A percentile compares a stretch with the other conserved stretches of the same genome.
Evolutionary conservation across 2,113 vertebrate genomes (phyloP).

Genomic region (Felis chaus): DNA sequence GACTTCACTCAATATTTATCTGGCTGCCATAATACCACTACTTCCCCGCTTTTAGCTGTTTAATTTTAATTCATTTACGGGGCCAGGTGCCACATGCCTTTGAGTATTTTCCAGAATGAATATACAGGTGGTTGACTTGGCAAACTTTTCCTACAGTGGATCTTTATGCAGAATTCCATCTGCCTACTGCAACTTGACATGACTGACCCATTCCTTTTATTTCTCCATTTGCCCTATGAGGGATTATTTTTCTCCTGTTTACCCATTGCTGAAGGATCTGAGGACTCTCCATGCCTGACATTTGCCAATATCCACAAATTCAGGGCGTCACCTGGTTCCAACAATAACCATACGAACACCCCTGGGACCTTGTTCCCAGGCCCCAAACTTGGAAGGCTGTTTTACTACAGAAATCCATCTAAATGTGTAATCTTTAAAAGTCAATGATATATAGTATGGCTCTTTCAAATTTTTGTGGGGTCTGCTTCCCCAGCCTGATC

Average conservation of each 20-base stretch:
- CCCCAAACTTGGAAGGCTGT: neutral
- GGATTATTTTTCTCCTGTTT: neutral
- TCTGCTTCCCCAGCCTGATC: neutral
- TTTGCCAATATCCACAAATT: constrained; percentile 6
- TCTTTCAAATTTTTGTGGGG: neutral
- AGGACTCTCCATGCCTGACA: neutral
- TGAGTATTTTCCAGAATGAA: neutral
- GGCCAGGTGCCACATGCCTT: neutral
- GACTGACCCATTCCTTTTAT: neutral
- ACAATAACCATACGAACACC: neutral
- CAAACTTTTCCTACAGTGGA: neutral
- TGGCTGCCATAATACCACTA: neutral
- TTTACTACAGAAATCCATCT: neutral
- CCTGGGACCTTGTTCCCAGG: neutral
- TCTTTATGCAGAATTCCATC: neutral
- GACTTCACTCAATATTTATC: neutral
- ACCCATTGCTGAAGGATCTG: neutral
- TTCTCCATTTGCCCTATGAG: neutral
- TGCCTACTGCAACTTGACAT: neutral
- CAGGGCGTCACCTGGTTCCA: neutral
- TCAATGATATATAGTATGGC: neutral
- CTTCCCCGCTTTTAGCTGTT: neutral
- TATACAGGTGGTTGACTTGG: neutral
- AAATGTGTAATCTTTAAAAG: neutral
- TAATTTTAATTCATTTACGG: neutral